A percentile compares a stretch with the other conserved stretches of the same genome.
Conservation (phyloP, 2,113 vertebrate species). For the Pycnonotus jocosus region DNA sequence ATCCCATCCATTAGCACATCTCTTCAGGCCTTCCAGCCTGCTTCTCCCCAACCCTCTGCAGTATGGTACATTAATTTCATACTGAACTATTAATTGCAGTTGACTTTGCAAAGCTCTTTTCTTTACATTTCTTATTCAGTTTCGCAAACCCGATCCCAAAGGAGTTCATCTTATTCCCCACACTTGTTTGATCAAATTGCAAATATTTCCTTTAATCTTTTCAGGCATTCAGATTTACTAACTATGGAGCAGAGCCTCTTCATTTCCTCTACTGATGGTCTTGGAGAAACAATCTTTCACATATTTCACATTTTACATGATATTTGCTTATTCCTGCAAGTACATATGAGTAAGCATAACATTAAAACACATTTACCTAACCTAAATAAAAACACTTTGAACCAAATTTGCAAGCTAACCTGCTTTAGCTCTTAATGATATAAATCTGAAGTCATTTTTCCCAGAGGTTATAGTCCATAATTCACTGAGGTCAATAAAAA, state of each 20-base stretch:
- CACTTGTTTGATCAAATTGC: constrained; percentile 48
- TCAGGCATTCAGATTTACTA: background rate
- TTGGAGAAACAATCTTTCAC: background rate
- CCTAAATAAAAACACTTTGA: constrained; percentile 31
- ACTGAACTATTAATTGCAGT: constrained; percentile 41
- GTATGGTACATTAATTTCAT: background rate
- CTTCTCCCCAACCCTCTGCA: background rate
- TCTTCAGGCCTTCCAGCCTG: background rate
- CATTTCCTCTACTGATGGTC: background rate
- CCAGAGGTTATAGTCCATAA: background rate
- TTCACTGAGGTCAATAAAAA: background rate
- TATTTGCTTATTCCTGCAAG: background rate
- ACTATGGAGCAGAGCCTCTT: background rate
- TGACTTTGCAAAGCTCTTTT: constrained; percentile 53
- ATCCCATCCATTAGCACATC: background rate
- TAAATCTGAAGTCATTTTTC: constrained; percentile 1
- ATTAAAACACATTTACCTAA: background rate
- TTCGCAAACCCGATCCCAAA: background rate
- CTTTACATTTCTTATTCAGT: constrained; percentile 25
- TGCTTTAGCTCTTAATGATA: background rate
- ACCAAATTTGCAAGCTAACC: constrained; percentile 9
- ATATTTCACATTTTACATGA: background rate
- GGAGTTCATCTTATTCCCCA: constrained; percentile 26
- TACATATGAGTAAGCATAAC: background rate
- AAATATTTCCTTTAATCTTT: constrained; percentile 58